A percentile compares a stretch with the other conserved stretches of the same genome.
Evolutionary conservation across 2,888 invertebrate genomes (phyloP).

Genomic region (Leptarthrus brevirostris): DNA sequence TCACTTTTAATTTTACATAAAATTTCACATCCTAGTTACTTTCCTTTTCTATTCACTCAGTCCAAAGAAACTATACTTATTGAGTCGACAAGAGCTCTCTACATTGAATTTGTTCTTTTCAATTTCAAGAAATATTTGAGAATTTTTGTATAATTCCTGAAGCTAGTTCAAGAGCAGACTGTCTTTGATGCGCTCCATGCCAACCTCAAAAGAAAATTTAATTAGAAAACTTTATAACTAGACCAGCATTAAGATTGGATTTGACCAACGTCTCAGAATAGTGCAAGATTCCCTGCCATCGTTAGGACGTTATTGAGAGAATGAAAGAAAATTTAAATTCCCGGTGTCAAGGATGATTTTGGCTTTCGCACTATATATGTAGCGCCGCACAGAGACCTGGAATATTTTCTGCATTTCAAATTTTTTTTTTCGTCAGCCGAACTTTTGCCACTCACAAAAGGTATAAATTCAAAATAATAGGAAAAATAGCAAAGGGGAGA

Average conservation of each 20-base stretch:
- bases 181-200: constrained; percentile 12
- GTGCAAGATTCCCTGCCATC: neutral
- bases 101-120: constrained; percentile 1
- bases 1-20: too few species aligned
- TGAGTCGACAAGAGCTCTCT: neutral
- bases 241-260: constrained; percentile 21
- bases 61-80: neutral
- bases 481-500: neutral
- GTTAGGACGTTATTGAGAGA: neutral
- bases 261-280: constrained; percentile 12
- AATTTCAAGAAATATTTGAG: constrained; percentile 30
- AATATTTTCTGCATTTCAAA: constrained; percentile 32
- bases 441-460: constrained; percentile 30
- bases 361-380: neutral
- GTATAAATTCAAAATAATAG: constrained; percentile 31
- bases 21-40: too few species aligned
- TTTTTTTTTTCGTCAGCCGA: neutral
- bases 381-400: too few species aligned
- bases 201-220: constrained; percentile 16
- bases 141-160: constrained; percentile 33
- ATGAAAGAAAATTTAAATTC: constrained; percentile 10
- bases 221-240: constrained; percentile 42
- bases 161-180: constrained; percentile 15
- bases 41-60: too few species aligned
- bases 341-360: constrained; percentile 15